Evolutionary conservation across 2,888 invertebrate genomes (phyloP).

Genomic region (Drosophila leonis): DNA sequence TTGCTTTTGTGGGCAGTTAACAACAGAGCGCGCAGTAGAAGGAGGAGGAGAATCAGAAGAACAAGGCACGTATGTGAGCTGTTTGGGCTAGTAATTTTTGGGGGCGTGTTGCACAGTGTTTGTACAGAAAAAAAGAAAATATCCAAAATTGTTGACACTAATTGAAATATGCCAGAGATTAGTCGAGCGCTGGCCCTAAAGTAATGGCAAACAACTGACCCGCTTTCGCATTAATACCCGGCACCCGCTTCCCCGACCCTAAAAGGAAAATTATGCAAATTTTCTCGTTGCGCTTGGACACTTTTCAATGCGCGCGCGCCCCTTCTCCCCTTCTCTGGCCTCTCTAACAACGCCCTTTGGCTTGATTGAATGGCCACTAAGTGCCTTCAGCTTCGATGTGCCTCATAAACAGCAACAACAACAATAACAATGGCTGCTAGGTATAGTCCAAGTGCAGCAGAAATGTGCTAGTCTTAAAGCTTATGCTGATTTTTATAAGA

Average conservation of each 20-base stretch:
- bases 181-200: constrained; percentile 49
- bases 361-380: constrained; percentile 73
- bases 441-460: constrained; percentile 31
- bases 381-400: constrained; percentile 62
- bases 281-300: constrained; percentile 66
- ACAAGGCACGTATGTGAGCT: not conserved
- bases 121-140: constrained; percentile 47
- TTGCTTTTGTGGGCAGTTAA: constrained; percentile 23
- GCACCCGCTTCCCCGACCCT: not conserved
- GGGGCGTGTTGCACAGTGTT: constrained; percentile 15
- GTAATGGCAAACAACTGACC: constrained; percentile 50
- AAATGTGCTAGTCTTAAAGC: constrained; percentile 12
- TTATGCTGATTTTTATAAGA: constrained; percentile 13
- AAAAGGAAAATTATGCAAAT: constrained; percentile 74
- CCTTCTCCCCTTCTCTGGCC: not conserved
- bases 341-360: constrained; percentile 2
- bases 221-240: not conserved
- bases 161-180: constrained; percentile 76
- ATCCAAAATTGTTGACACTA: constrained; percentile 72
- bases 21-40: not conserved
- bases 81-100: constrained; percentile 19
- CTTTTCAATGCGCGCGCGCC: constrained; percentile 48
- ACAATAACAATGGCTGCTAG: constrained; percentile 28
- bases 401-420: constrained; percentile 45
- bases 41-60: not conserved